A percentile compares a stretch with the other conserved stretches of the same genome.
Conservation (phyloP, 2,888 invertebrate genomes). For the Drosophila aldrichi region DNA sequence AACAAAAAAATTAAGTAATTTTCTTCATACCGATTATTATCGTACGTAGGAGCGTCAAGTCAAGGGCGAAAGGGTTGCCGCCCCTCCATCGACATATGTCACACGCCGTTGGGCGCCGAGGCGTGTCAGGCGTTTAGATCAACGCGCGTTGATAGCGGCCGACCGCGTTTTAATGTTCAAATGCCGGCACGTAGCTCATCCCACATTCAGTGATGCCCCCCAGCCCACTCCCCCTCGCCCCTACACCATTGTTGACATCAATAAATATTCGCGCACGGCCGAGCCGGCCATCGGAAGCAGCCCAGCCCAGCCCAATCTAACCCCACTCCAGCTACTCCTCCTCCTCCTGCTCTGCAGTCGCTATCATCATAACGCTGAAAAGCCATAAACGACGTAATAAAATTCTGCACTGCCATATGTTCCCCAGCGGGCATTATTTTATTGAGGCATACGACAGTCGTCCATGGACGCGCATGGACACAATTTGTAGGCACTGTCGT, state of each 20-base stretch:
- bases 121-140: slow-evolving; percentile 77
- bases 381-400: slow-evolving; percentile 81
- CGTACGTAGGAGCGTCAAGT: slow-evolving; percentile 33
- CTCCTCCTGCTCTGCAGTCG: slow-evolving; percentile 5
- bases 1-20: slow-evolving; percentile 71
- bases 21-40: slow-evolving; percentile 71
- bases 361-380: slow-evolving; percentile 74
- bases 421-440: slow-evolving; percentile 82
- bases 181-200: slow-evolving; percentile 68
- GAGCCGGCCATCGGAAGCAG: slow-evolving; percentile 30
- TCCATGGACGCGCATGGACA: slow-evolving; percentile 32
- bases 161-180: slow-evolving; percentile 70
- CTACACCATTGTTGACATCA: slow-evolving; percentile 70
- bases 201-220: slow-evolving; percentile 40
- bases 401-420: slow-evolving; percentile 81
- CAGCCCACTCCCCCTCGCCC: not conserved
- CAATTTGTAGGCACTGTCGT: slow-evolving; percentile 68
- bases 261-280: slow-evolving; percentile 78
- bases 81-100: slow-evolving; percentile 67
- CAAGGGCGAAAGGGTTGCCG: slow-evolving; percentile 65
- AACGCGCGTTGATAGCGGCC: slow-evolving; percentile 64
- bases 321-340: not conserved
- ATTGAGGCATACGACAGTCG: slow-evolving; percentile 55
- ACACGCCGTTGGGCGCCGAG: slow-evolving; percentile 62
- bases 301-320: not conserved